Evolutionary conservation across 2,113 vertebrate species (phyloP), one percentile per base, ranked within the genome.

Genomic region (Pelobates fuscus): DNA sequence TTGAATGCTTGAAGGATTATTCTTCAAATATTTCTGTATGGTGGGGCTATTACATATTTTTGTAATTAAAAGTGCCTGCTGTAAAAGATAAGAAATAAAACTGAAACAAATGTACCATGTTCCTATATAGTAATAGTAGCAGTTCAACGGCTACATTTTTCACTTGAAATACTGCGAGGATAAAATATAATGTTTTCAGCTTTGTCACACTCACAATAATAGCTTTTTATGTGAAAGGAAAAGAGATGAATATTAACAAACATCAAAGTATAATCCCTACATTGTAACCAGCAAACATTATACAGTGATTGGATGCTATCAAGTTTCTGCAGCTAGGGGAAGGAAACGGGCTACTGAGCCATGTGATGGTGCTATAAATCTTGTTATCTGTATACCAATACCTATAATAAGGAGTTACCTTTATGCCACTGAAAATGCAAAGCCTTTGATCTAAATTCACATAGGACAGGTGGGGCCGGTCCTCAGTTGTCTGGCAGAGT

Each of bases 1-100:
- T 30, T 62, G 58, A 71, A 71, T 23, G 24, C 24, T 62, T 71
- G 70, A 62, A 71, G 70, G 57, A 71, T 71, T 61, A 62, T 18
- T 29, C 58, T 49, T 62, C 44, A 27, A 49, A 26, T 41, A 25
- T 27, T 29, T 15, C 24, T 27, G 58, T 60, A 27, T 29, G 15
- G 55, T 24, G 10, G 6, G 17, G 26, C 12, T 60, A 21, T 71
- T 71, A 65, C 62, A 20, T 44, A 46, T 49, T 63, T 17, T 71
- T 1, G 26, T 24, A 71, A 71, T 62, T 62, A 62, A 49, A 46
- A 71, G 26, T 24, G 59, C 21, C 43, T 71, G 70, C 29, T 49
- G 20, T 57, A 63, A 43, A 52, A 63, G 70, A 71, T 71, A 63
- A 71, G 70, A 52, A 52, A 61, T 30, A 29, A 61, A 21, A 61